Conservation (phyloP, 2,888 invertebrate genomes). For the Meteorus cinctellus region DNA sequence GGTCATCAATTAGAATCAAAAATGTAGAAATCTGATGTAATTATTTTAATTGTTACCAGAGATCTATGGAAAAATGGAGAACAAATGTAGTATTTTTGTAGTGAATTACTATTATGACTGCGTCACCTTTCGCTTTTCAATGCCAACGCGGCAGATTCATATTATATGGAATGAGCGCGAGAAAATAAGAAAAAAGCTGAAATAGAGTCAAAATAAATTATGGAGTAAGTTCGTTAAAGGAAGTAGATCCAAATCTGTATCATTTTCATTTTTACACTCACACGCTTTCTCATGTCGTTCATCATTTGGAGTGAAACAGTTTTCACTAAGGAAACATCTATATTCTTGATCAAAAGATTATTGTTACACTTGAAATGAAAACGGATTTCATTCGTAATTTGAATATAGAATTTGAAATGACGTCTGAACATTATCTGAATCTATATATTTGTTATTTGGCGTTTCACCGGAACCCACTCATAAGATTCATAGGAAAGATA, state of each 20-base stretch:
- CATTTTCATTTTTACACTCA: slow-evolving; percentile 25
- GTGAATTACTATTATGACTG: neutral
- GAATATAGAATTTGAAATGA: too few relatives aligned
- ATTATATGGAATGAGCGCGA: neutral
- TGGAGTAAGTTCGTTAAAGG: neutral
- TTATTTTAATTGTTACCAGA: neutral
- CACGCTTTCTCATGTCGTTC: neutral
- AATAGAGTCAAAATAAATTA: neutral
- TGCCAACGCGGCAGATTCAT: slow-evolving; percentile 2
- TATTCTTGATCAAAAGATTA: too few relatives aligned
- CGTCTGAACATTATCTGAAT: too few relatives aligned
- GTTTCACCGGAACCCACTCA: too few relatives aligned
- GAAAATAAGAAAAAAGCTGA: neutral
- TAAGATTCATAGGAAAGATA: too few relatives aligned
- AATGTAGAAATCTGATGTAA: neutral
- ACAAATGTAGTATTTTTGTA: neutral
- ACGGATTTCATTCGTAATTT: too few relatives aligned
- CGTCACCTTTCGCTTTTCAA: slow-evolving; percentile 30
- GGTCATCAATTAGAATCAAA: neutral
- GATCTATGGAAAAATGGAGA: neutral
- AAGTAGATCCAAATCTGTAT: slow-evolving; percentile 5
- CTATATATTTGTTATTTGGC: too few relatives aligned
- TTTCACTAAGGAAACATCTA: neutral
- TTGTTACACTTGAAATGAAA: too few relatives aligned
- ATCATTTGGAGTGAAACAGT: neutral